Evolutionary conservation across 2,113 vertebrate species (phyloP).

Genomic region (Xyliphius kryptos): DNA sequence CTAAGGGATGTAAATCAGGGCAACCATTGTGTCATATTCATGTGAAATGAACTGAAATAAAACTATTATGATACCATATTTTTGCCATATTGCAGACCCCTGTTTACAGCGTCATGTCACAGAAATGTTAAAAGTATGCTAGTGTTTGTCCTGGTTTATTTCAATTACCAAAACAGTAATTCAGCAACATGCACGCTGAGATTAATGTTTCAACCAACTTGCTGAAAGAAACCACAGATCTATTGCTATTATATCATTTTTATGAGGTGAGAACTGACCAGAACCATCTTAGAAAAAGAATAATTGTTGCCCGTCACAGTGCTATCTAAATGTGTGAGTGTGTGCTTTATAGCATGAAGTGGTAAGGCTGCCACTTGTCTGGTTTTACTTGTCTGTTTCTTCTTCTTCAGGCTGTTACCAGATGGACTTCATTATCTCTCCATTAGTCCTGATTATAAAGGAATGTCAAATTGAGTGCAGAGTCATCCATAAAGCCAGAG

Average conservation of each 20-base stretch:
- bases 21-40: too few relatives aligned
- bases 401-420: constrained; percentile 25
- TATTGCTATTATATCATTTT: constrained; percentile 8
- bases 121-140: constrained; percentile 15
- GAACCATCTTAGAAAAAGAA: neutral
- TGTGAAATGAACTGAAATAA: too few relatives aligned
- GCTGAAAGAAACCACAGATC: constrained; percentile 10
- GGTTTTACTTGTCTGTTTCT: constrained; percentile 16
- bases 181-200: constrained; percentile 5
- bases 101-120: neutral
- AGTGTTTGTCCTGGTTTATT: constrained; percentile 19
- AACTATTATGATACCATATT: too few relatives aligned
- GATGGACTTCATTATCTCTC: constrained; percentile 51
- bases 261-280: constrained; percentile 18
- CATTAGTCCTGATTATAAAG: constrained; percentile 40
- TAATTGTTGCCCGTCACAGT: neutral
- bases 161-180: constrained; percentile 5
- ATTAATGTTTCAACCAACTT: constrained; percentile 9
- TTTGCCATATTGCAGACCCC: too few relatives aligned
- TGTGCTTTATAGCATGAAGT: neutral
- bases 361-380: constrained; percentile 1
- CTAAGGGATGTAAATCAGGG: too few relatives aligned
- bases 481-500: constrained; percentile 37
- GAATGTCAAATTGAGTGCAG: constrained; percentile 31
- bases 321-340: too few relatives aligned